Percentiles rank a stretch among this genome's conserved stretches.
phyloP scores from a whole-genome alignment of 2,888 invertebrate genomes.

The Epiblema foenella region DNA sequence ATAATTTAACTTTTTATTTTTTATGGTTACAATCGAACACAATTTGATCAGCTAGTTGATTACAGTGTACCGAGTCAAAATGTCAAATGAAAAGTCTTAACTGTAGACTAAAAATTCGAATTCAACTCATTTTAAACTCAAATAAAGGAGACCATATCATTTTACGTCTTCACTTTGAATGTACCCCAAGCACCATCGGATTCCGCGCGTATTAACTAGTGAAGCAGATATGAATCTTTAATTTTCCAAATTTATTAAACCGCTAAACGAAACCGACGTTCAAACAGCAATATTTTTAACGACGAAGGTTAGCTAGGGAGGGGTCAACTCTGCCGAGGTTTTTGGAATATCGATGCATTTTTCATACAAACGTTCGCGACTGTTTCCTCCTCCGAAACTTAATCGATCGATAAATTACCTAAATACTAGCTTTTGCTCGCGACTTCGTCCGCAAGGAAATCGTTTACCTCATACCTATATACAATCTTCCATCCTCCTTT shows the following conservation, averaged over 20 bases:
- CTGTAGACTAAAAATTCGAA: no score
- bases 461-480: no score
- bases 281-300: slow-evolving; percentile 51
- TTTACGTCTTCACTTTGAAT: background rate
- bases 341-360: slow-evolving; percentile 3
- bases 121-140: no score
- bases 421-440: no score
- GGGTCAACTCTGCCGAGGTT: slow-evolving; percentile 5
- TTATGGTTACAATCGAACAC: no score
- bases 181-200: slow-evolving; percentile 1
- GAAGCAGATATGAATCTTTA: slow-evolving; percentile 51
- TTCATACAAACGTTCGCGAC: background rate
- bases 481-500: no score
- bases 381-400: no score
- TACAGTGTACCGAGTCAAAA: background rate
- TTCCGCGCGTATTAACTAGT: slow-evolving; percentile 45
- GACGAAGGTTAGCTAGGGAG: slow-evolving; percentile 46
- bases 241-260: slow-evolving; percentile 52
- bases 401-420: no score
- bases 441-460: no score
- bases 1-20: no score
- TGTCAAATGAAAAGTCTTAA: no score
- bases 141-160: background rate
- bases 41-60: no score
- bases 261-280: slow-evolving; percentile 50